Conservation (phyloP, 2,888 invertebrate species). For the Siphlonurus alternatus region DNA sequence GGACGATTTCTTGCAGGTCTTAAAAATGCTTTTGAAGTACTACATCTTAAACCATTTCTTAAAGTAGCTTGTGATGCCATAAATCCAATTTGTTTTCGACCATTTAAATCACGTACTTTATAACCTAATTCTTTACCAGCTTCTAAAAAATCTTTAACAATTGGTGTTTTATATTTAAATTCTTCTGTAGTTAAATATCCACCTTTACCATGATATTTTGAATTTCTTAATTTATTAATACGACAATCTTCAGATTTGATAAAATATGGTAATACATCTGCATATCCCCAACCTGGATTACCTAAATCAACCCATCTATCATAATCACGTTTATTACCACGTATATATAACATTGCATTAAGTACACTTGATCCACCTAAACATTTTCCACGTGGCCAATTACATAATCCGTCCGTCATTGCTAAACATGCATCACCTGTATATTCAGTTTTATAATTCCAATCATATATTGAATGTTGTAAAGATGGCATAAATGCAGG, state of each 20-base stretch:
- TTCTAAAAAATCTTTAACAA: conserved; percentile 48
- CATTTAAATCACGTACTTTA: conserved; percentile 53
- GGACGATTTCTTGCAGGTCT: conserved; percentile 43
- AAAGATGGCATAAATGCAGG: conserved; percentile 53
- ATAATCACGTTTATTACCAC: conserved; percentile 71
- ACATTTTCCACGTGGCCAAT: conserved; percentile 63
- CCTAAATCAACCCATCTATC: conserved; percentile 69
- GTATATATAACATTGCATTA: conserved; percentile 78
- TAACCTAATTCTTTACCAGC: conserved; percentile 56
- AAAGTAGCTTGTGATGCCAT: conserved; percentile 60
- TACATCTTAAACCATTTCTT: conserved; percentile 61
- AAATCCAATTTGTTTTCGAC: conserved; percentile 61
- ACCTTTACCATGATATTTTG: conserved; percentile 47
- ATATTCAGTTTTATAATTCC: conserved; percentile 34
- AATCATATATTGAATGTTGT: conserved; percentile 58
- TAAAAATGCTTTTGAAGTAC: conserved; percentile 60
- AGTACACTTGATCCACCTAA: conserved; percentile 64
- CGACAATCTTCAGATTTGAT: conserved; percentile 62
- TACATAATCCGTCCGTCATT: conserved; percentile 33
- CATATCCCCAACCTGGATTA: conserved; percentile 59
- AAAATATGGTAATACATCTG: conserved; percentile 57
- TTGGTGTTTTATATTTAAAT: conserved; percentile 49
- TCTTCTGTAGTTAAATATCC: conserved; percentile 60
- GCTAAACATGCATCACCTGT: conserved; percentile 33
- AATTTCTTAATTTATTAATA: conserved; percentile 39